A percentile compares a stretch with the other conserved stretches of the same genome.
phyloP scores from a whole-genome alignment of 2,888 invertebrate genomes.

The Tenthredo mesomela region DNA sequence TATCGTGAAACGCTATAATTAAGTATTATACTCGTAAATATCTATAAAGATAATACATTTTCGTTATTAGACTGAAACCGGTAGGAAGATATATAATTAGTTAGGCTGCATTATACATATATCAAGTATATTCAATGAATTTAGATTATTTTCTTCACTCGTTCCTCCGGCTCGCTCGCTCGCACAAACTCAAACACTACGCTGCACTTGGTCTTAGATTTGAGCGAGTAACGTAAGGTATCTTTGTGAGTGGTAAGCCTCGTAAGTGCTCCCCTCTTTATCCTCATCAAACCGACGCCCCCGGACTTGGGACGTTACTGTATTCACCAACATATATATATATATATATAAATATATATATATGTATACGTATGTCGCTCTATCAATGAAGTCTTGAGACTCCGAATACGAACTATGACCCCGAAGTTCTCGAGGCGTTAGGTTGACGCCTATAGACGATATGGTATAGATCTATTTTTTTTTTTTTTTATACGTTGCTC shows the following conservation, averaged over 20 bases:
- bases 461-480: no score
- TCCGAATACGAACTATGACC: conserved; percentile 4
- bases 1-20: not conserved
- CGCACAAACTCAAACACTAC: not conserved
- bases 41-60: not conserved
- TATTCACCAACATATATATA: no score
- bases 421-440: not conserved
- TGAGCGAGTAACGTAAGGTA: conserved; percentile 22
- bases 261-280: conserved; percentile 27
- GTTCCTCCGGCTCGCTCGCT: not conserved
- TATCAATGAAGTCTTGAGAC: not conserved
- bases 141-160: not conserved
- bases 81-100: not conserved
- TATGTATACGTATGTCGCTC: not conserved
- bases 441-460: not conserved
- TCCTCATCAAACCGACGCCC: conserved; percentile 1
- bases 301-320: not conserved
- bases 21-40: not conserved
- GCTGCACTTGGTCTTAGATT: conserved; percentile 31
- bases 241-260: conserved; percentile 28
- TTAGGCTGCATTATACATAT: not conserved
- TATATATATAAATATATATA: no score
- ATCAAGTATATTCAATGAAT: no score
- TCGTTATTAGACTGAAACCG: not conserved
- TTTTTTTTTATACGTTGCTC: no score